Evolutionary conservation across 2,888 invertebrate genomes (phyloP), one percentile per base, ranked within the genome.

Genomic region (Siphlonurus alternatus): DNA sequence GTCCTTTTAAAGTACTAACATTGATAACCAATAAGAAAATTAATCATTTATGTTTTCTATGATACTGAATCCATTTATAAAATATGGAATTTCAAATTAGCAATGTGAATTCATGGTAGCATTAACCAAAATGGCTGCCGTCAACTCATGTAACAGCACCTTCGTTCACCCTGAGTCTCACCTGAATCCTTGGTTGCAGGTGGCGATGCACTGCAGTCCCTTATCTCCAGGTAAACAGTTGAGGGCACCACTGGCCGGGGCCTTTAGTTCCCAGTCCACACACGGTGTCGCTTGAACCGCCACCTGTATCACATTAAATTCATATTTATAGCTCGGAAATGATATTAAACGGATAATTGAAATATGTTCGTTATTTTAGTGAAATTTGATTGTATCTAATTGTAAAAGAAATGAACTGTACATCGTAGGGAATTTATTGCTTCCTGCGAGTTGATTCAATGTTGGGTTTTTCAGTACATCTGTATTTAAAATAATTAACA

Each of bases 271-370:
- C 93, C 95, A 95, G 71, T 93, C 91, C 0, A 94, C 93, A 71
- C 97, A 97, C 18, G 92, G 90, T 0, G 93, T 91, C 0, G 94
- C 92, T 80, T 93, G 91, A 0, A 94, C 92, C 0, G 92, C 89
- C 2, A 90, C 86, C 82, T 83, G 70, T 54, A 20, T 25, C 20
- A 63, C 20, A 59, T 23, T 18, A 7, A 53, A 23, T 62, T 2
- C 22, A 51, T 53, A 19, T 59, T 23, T 22, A 20, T 63, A 5
- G 53, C n/a, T 20, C n/a, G 25, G 7, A 18, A 1, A 66, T 53
- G 53, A 2, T 22, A 62, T 25, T 25, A 5, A 56, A 25, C 20
- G 61, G 53, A 64, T 25, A 61, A 61, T 61, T 53, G 23, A 20
- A 10, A 22, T 22, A 1, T 54, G 3, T 1, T 1, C 15, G n/a